A percentile compares a stretch with the other conserved stretches of the same genome.
phyloP scores from a whole-genome alignment of 2,888 invertebrate species.

The Eristalinus sepulchralis region DNA sequence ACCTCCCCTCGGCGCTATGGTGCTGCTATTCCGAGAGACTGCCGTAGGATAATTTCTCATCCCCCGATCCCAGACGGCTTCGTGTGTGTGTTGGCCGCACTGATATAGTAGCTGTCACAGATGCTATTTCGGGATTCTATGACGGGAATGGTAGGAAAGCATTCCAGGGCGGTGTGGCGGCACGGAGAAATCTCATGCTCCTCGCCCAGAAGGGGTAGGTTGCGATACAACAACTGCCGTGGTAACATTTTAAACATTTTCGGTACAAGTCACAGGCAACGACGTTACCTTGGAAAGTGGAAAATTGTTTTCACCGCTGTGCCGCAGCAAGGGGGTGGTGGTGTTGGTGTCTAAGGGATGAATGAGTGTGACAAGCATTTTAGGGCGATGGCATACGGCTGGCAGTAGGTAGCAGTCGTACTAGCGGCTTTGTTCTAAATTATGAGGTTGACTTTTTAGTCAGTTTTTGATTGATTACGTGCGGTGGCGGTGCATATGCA shows the following conservation, averaged over 20 bases:
- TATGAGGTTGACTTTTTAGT: slow-evolving; percentile 71
- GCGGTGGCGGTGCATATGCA: slow-evolving; percentile 15
- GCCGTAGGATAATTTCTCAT: slow-evolving; percentile 53
- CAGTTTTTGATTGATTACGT: slow-evolving; percentile 70
- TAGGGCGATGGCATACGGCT: not conserved
- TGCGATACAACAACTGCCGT: not conserved
- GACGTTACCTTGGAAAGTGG: slow-evolving; percentile 49
- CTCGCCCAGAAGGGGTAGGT: slow-evolving; percentile 1
- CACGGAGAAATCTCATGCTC: slow-evolving; percentile 20
- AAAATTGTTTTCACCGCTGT: slow-evolving; percentile 54
- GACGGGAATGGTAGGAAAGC: slow-evolving; percentile 48
- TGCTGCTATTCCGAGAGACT: slow-evolving; percentile 20
- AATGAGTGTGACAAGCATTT: not conserved
- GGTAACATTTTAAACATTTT: slow-evolving; percentile 59
- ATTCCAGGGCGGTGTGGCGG: slow-evolving; percentile 45
- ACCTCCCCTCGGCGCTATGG: not conserved
- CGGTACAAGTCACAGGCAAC: slow-evolving; percentile 36
- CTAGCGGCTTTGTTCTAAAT: slow-evolving; percentile 60
- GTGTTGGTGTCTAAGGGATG: not conserved
- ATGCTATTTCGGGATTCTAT: slow-evolving; percentile 68
- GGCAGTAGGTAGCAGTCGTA: slow-evolving; percentile 29
- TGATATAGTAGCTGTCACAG: slow-evolving; percentile 68
- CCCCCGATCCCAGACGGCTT: slow-evolving; percentile 9
- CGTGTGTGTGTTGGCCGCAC: slow-evolving; percentile 22
- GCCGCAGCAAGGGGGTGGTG: not conserved